Conservation (phyloP, 2,113 vertebrate species). For the Rhea pennata region DNA sequence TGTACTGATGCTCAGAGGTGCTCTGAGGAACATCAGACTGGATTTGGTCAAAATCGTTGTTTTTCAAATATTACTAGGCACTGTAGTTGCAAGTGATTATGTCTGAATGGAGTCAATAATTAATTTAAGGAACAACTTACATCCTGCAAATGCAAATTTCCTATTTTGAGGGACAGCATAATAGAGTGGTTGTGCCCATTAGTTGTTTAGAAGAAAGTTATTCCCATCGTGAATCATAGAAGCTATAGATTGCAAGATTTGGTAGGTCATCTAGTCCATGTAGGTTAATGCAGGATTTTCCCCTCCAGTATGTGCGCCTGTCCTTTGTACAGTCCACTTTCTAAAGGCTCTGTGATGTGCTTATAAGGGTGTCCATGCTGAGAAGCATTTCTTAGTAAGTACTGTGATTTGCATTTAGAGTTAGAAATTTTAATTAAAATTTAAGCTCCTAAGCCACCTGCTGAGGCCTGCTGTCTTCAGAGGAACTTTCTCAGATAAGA, state of each 20-base stretch:
- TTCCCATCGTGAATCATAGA: not conserved
- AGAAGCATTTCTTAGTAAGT: slow-evolving; percentile 58
- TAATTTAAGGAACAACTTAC: slow-evolving; percentile 42
- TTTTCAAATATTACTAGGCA: not conserved
- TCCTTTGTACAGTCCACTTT: slow-evolving; percentile 51
- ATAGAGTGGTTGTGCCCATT: not conserved
- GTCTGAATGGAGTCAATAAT: slow-evolving; percentile 29
- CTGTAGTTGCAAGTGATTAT: slow-evolving; percentile 15
- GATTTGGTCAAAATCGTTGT: not conserved
- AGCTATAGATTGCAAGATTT: slow-evolving; percentile 28
- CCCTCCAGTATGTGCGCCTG: not conserved
- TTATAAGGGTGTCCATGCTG: slow-evolving; percentile 53
- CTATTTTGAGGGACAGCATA: not conserved
- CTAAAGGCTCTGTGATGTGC: slow-evolving; percentile 32
- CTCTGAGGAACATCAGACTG: not conserved
- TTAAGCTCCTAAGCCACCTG: slow-evolving; percentile 66
- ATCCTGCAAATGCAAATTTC: not conserved
- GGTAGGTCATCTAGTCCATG: slow-evolving; percentile 17
- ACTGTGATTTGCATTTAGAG: slow-evolving; percentile 74
- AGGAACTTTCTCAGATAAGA: slow-evolving; percentile 42
- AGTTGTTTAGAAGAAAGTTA: not conserved
- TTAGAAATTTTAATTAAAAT: slow-evolving; percentile 72
- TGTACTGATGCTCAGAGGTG: not conserved
- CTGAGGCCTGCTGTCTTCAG: slow-evolving; percentile 61
- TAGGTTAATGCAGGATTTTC: slow-evolving; percentile 46